A percentile compares a stretch with the other conserved stretches of the same genome.
These are phyloP conservation scores for Stichodactyla mertensii DNA, from an alignment of 64 coral and sea anemone genomes.

Conservation along the genomic window DNA sequence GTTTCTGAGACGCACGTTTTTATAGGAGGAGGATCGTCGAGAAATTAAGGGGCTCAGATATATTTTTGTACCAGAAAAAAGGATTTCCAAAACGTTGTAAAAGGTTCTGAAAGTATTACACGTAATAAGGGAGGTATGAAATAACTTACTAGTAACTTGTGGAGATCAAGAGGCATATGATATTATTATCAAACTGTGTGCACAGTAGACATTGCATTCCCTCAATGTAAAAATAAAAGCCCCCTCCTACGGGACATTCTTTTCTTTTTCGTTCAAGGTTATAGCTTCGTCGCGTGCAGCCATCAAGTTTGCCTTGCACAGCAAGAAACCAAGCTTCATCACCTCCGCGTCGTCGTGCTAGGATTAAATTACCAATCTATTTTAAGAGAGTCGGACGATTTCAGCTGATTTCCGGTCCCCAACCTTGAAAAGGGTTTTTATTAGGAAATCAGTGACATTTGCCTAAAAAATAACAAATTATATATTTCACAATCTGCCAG, in stretches of 20 bases:
- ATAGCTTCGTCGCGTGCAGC: neutral
- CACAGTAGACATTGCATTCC: neutral
- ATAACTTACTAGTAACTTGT: too few species aligned
- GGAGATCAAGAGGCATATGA: neutral
- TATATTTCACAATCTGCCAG: neutral
- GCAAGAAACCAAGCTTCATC: neutral
- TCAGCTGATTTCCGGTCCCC: neutral
- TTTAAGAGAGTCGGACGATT: neutral
- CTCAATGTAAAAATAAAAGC: neutral
- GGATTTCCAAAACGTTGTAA: too few species aligned
- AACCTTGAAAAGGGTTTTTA: neutral
- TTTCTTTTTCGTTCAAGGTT: neutral
- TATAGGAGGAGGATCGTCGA: too few species aligned
- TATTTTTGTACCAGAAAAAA: too few species aligned
- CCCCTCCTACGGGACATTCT: neutral
- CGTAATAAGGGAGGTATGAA: too few species aligned
- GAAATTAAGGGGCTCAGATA: too few species aligned
- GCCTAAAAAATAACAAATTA: neutral
- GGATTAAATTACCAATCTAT: neutral
- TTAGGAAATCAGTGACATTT: neutral
- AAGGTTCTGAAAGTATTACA: too few species aligned
- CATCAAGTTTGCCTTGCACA: neutral
- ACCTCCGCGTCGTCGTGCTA: neutral
- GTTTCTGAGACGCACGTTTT: too few species aligned
- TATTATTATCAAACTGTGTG: neutral